Conservation (phyloP, 2,113 vertebrate genomes). For the Passer montanus region DNA sequence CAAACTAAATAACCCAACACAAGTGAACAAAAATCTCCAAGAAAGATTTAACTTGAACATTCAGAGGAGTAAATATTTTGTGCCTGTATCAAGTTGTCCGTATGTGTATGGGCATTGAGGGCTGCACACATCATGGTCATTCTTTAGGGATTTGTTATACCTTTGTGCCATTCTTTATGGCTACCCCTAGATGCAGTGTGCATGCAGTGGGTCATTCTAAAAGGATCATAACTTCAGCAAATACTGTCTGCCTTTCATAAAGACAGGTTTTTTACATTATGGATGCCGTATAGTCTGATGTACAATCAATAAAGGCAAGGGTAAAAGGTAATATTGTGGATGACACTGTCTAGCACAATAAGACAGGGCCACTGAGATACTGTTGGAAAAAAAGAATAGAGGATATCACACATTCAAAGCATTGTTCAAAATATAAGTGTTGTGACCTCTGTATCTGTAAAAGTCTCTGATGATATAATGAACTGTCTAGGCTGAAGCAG, state of each 20-base stretch:
- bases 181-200: neutral
- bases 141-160: neutral
- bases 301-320: neutral
- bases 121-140: neutral
- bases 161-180: neutral
- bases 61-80: neutral
- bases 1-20: neutral
- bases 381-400: neutral
- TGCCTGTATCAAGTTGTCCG: neutral
- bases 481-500: neutral
- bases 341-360: neutral
- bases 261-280: neutral
- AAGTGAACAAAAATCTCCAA: neutral
- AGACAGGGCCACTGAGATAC: neutral
- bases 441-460: neutral
- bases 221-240: neutral
- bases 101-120: fast-evolving
- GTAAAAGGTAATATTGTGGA: neutral
- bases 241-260: neutral
- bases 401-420: neutral
- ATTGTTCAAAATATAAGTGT: neutral
- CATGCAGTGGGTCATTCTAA: neutral
- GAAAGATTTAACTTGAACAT: neutral
- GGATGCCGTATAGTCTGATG: neutral
- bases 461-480: neutral